A percentile compares a stretch with the other conserved stretches of the same genome.
Conservation (phyloP, 1,140 invertebrate genomes). For the Lasioglossum albipes region DNA sequence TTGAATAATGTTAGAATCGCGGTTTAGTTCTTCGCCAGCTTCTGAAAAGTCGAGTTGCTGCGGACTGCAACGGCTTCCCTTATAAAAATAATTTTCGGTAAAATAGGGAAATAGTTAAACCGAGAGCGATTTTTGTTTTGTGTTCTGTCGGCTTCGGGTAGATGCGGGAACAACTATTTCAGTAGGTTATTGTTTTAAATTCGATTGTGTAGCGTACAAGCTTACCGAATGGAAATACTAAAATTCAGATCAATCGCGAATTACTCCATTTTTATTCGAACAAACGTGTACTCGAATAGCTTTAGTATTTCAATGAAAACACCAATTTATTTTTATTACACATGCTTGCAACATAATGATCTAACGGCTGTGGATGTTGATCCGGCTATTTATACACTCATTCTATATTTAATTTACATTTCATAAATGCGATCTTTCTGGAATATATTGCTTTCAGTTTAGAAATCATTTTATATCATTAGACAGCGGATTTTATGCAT, state of each 20-base stretch:
- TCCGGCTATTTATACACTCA: constrained; percentile 54
- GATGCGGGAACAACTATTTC: background rate
- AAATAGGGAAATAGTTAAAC: background rate
- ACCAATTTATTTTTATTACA: constrained; percentile 29
- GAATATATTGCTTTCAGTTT: constrained; percentile 13
- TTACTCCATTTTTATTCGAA: background rate
- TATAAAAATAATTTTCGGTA: background rate
- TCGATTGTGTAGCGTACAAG: background rate
- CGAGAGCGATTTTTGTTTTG: background rate
- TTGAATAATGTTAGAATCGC: constrained; percentile 55
- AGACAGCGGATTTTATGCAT: too few species aligned
- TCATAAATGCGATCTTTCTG: constrained; percentile 17
- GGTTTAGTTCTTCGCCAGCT: constrained; percentile 62
- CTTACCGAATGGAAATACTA: background rate
- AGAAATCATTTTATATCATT: background rate
- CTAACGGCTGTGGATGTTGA: constrained; percentile 60
- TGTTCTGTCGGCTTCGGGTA: background rate
- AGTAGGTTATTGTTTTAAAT: background rate
- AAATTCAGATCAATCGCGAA: background rate
- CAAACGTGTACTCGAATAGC: background rate
- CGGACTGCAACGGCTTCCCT: background rate
- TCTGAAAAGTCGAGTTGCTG: constrained; percentile 49
- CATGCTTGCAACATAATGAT: constrained; percentile 26
- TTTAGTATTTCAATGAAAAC: background rate
- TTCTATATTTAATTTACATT: constrained; percentile 59